Percentiles rank a stretch among this genome's conserved stretches.
These are phyloP conservation scores for Manis javanica DNA, from an alignment of 2,797 vertebrate genomes.

Conservation along the genomic window DNA sequence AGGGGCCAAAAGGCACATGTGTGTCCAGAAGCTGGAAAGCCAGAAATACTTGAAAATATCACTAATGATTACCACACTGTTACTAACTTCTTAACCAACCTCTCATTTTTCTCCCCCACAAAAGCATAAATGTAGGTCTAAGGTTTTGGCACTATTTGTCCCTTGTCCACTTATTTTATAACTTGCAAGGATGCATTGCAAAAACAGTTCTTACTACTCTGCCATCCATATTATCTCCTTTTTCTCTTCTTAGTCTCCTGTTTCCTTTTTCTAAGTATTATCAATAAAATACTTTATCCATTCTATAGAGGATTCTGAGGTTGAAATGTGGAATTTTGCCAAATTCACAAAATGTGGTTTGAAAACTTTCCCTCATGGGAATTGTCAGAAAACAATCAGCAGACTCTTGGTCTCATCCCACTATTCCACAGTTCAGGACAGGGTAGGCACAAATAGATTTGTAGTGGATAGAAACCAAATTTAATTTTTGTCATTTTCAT, in stretches of 20 bases:
- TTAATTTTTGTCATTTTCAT: background rate
- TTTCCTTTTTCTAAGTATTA: background rate
- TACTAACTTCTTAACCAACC: background rate
- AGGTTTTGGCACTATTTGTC: background rate
- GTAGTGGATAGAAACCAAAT: background rate
- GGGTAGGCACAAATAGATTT: background rate
- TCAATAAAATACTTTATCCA: conserved; percentile 28
- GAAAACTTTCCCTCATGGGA: background rate
- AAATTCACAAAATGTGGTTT: background rate
- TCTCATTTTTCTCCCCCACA: background rate
- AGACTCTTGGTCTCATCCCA: background rate
- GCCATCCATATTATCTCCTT: background rate
- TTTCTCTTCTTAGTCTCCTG: background rate
- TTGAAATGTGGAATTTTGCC: background rate
- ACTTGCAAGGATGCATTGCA: background rate
- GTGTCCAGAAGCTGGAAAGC: background rate
- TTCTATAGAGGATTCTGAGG: background rate
- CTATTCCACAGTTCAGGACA: background rate
- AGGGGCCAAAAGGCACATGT: background rate
- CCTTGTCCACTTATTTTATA: background rate
- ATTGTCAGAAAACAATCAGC: background rate
- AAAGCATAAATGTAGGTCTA: background rate
- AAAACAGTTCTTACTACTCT: background rate
- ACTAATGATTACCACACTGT: background rate
- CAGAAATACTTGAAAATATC: background rate